Percentiles rank a stretch among this genome's conserved stretches.
Evolutionary conservation across 2,797 vertebrate species (phyloP).

Genomic region (Bovichtus variegatus): DNA sequence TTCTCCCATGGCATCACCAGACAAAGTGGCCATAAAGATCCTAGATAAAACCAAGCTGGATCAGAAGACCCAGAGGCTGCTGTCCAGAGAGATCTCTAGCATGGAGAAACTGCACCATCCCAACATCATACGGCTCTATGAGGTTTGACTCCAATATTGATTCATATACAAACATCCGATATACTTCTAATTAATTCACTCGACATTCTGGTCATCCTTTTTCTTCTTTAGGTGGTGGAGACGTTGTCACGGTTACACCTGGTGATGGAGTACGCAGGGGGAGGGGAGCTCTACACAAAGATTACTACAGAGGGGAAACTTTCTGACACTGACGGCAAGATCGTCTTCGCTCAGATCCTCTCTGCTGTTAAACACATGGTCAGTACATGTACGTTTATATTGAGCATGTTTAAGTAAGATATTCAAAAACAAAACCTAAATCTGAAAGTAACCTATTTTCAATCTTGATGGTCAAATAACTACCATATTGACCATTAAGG

Average conservation of each 20-base stretch:
- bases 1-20: conserved; percentile 75
- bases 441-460: neutral
- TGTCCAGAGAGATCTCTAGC: conserved; percentile 97
- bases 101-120: conserved; percentile 99
- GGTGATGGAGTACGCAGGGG: conserved; percentile 96
- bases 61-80: conserved; percentile 93
- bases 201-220: neutral
- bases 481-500: neutral
- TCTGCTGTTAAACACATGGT: conserved; percentile 99
- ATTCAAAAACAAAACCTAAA: neutral
- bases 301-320: conserved; percentile 94
- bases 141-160: conserved; percentile 72
- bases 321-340: conserved; percentile 91
- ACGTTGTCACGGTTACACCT: conserved; percentile 94
- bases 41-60: conserved; percentile 98
- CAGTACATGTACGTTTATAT: conserved; percentile 59
- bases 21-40: conserved; percentile 99
- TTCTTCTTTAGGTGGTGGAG: conserved; percentile 89
- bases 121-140: conserved; percentile 97
- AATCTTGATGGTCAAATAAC: neutral
- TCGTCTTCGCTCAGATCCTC: conserved; percentile 95
- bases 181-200: neutral
- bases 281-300: conserved; percentile 97
- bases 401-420: neutral
- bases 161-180: neutral